Base-by-base conservation (phyloP, 2,888 invertebrate genomes). In the Archips xylosteana region DNA sequence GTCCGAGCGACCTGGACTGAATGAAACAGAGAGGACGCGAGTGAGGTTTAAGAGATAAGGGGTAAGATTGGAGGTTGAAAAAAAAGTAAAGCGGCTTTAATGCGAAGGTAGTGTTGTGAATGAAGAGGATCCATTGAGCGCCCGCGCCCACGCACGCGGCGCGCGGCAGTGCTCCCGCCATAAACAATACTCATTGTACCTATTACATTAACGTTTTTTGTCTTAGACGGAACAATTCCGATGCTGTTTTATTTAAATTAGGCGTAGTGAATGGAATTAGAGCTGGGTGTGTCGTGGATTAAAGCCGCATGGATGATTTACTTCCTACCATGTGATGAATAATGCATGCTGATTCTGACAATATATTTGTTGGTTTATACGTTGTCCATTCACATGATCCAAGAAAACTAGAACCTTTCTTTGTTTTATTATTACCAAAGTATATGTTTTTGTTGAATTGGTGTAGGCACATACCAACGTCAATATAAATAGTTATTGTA, bases 61-160 rank as follows among this genome's bases (percentile, higher is more conserved):
- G 89, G 82, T 85, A 89, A 94, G 94, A 94, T 94, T 94, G 94
- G 92, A 86, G 85, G 85, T 83, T 84, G 75, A 78, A 81, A 80
- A 91, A 92, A 93, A 93, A 91, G 86, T 87, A 91, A 92, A 90
- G 90, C 88, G 85, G 88, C 88, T 91, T 94, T 94, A 92, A 94
- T 92, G 92, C 87, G 87, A 86, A 89, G 91, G 90, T 88, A 87
- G 90, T 90, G 91, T 93, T 92, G 92, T 94, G 94, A 94, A 94
- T 94, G 94, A 92, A 93, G 90, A 90, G 90, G 87, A 88, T 85
- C 92, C 94, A 93, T 94, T 94, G 92, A 94, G 90, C 84, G 87
- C 83, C 86, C 79, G 87, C 90, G 90, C 94, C 94, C 92, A 93
- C 92, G 93, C 93, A 86, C 85, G 83, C 76, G 79, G 76, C 76